Base-by-base conservation (phyloP, 2,113 vertebrate genomes). In the Sceloporus tristichus region DNA sequence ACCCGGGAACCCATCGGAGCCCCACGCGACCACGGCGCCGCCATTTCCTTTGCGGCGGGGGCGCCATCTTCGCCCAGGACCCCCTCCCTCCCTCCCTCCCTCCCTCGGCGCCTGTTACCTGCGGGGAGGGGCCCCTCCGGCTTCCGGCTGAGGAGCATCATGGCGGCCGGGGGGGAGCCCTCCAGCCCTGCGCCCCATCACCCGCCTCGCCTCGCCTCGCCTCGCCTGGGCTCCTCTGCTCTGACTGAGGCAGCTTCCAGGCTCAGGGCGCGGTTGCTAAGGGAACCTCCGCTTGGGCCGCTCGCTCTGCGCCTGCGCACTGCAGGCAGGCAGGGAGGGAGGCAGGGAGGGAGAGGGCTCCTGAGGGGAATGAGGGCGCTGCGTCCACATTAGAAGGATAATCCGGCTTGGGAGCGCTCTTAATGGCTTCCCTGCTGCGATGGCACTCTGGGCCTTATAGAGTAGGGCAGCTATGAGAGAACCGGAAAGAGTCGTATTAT, bases 101-200 rank as follows among this genome's bases (percentile, higher is more conserved):
- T n/a, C 56, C 16, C 5, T 48, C 27, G 3, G 21, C 91, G 81
- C 81, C 27, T 76, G 21, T 96, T 97, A 98, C 98, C 97, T 96
- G 97, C 97, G 74, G 97, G 94, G 89, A 98, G 97, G 74, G 98
- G 97, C 87, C 96, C 97, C 94, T 98, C 98, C 92, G 97, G 97
- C 95, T 98, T 98, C 94, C 98, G 97, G 96, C 97, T 98, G 93
- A 98, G 95, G 92, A 98, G 97, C 98, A 98, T 98, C 95, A 98
- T 97, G 94, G 62, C 40, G 79, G 91, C 92, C 87, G 75, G 78
- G 85, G 86, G 90, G 54, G 93, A 86, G 87, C 40, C 90, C 81
- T 21, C 80, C 66, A 59, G 71, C 86, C 48, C n/a, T 14, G 38
- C 82, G 84, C 89, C 87, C 94, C 93, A 93, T 93, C 89, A 90